Evolutionary conservation across 2,113 vertebrate species (phyloP), one percentile per base, ranked within the genome.

Genomic region (Carlito syrichta): DNA sequence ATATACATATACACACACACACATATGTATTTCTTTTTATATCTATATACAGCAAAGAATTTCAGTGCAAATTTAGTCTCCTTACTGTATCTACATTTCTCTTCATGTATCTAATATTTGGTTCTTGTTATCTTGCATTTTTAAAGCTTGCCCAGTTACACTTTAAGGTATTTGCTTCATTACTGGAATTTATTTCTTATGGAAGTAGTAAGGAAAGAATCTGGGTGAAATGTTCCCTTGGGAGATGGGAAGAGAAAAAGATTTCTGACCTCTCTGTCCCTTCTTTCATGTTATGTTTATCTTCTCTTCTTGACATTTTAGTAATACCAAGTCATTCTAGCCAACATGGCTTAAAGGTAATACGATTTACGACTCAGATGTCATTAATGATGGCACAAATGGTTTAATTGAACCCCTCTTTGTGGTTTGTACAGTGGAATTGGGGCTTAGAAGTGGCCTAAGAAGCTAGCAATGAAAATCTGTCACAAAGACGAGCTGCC

Each of bases 131-230:
- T 99, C 98, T 99, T 99, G 98, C 98, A 98, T 99, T 99, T 98
- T 98, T 98, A 98, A 99, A 99, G 99, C 99, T 98, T 99, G 97
- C 99, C 99, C 98, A 99, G 98, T 99, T 99, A 99, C 98, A 98
- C 98, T 97, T 99, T 99, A 99, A 99, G 99, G 99, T 99, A 99
- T 98, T 98, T 98, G 98, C 94, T 98, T 98, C 84, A 95, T 98
- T 98, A 98, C 98, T 98, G 93, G 98, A 98, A 97, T 98, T 98
- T 98, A 97, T 98, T 95, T 94, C 95, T 96, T 98, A 68, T 82
- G 98, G 98, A 97, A 97, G 98, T 98, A 97, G 98, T 98, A 98
- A 99, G 98, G 98, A 98, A 98, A 99, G 98, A 99, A 99, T 99
- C 98, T 99, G 98, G 98, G 98, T 94, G 63, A 87, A 66, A 19